Conservation (phyloP, 2,888 invertebrate species). For the Oxytorus armatus region DNA sequence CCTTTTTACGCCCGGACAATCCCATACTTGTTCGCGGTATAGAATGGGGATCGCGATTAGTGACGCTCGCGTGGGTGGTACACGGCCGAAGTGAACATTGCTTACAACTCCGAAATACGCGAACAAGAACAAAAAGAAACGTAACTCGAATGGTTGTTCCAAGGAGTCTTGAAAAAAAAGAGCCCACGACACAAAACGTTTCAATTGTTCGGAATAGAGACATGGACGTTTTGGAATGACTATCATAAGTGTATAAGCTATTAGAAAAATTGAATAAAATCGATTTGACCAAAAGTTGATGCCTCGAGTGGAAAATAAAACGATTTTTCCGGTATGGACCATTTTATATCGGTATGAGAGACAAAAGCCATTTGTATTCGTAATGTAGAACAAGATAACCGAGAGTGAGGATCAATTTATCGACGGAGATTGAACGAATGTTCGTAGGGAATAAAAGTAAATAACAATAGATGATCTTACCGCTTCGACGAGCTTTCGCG, state of each 20-base stretch:
- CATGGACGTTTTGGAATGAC: too few species aligned
- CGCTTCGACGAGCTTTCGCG: not conserved
- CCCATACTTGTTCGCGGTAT: not conserved
- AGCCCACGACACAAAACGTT: too few species aligned
- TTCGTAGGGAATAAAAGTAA: not conserved
- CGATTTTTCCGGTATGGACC: not conserved
- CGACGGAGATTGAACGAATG: constrained; percentile 15
- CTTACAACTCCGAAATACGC: too few species aligned
- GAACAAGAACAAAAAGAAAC: not conserved
- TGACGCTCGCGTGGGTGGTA: not conserved
- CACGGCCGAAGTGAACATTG: not conserved
- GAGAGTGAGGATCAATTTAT: not conserved
- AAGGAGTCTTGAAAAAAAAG: too few species aligned
- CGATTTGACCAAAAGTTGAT: too few species aligned
- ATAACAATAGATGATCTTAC: constrained; percentile 13
- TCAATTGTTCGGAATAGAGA: too few species aligned
- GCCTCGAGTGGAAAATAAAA: not conserved
- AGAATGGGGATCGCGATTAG: not conserved
- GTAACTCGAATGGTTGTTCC: too few species aligned
- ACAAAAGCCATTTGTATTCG: not conserved
- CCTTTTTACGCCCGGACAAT: constrained; percentile 3
- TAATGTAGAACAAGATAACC: not conserved
- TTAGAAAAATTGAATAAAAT: too few species aligned
- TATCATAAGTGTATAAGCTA: too few species aligned
- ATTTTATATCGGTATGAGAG: not conserved